A percentile compares a stretch with the other conserved stretches of the same genome.
Evolutionary conservation across 2,797 vertebrate species (phyloP).

Genomic region (Pseudochirops cupreus): DNA sequence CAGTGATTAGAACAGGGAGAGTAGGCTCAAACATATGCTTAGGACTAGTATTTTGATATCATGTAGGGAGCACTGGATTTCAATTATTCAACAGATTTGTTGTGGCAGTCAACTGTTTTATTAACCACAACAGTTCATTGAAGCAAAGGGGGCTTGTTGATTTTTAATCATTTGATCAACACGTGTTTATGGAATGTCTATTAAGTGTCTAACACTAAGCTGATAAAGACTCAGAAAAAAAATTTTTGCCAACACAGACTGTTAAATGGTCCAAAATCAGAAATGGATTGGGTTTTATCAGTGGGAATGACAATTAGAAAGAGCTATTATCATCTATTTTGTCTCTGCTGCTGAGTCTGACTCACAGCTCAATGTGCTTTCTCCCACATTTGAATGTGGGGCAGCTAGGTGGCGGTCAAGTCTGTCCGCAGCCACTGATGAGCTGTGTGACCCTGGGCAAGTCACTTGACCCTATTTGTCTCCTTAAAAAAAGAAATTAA

Average conservation of each 20-base stretch:
- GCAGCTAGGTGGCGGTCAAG: no score
- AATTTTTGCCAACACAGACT: not conserved
- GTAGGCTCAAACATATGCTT: not conserved
- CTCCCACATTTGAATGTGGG: not conserved
- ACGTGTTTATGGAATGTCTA: not conserved
- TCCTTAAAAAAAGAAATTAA: no score
- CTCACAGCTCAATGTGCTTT: not conserved
- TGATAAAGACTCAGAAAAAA: not conserved
- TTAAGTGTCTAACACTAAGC: not conserved
- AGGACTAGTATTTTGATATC: not conserved
- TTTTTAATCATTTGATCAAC: not conserved
- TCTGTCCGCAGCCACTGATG: no score
- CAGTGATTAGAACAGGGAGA: not conserved
- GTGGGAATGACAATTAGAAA: not conserved
- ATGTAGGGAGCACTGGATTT: not conserved
- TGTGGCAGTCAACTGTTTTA: conserved; percentile 1
- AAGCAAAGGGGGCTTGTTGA: not conserved
- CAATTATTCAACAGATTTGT: accelerated
- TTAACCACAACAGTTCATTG: not conserved
- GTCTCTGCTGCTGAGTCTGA: not conserved
- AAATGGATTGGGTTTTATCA: not conserved
- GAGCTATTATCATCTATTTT: not conserved
- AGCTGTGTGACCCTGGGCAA: no score
- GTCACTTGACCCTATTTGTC: no score
- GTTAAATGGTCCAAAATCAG: not conserved